phyloP scores from a whole-genome alignment of 35 echinoderm and acorn worm species.

The Nesometra sesokonis region DNA sequence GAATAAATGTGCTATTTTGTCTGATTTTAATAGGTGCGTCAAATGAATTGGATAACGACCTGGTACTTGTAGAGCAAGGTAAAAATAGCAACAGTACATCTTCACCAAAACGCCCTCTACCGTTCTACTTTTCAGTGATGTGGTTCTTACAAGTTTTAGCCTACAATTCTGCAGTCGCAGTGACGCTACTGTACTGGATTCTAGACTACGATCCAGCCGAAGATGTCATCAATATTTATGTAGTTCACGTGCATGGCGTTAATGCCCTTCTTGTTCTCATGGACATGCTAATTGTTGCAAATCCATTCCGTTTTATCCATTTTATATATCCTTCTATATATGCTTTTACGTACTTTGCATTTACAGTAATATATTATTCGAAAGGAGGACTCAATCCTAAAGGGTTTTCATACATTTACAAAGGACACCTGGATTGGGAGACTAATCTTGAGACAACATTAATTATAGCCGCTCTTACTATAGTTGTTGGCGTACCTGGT shows the following conservation, averaged over 20 bases:
- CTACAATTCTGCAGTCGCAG: conserved; percentile 24
- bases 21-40: not conserved
- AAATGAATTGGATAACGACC: not conserved
- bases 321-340: conserved; percentile 31
- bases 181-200: conserved; percentile 42
- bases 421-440: conserved; percentile 46
- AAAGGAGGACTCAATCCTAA: conserved; percentile 47
- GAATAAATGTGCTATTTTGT: no score
- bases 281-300: conserved; percentile 43
- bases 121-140: conserved; percentile 50
- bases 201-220: conserved; percentile 43
- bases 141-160: conserved; percentile 39
- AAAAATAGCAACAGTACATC: no score
- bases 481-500: conserved; percentile 31
- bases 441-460: not conserved
- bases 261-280: conserved; percentile 28
- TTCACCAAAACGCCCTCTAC: not conserved
- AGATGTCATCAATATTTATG: conserved; percentile 25
- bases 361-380: conserved; percentile 47
- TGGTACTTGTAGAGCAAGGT: not conserved
- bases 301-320: conserved; percentile 54
- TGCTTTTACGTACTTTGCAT: conserved; percentile 42
- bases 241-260: conserved; percentile 46
- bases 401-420: conserved; percentile 44
- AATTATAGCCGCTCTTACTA: conserved; percentile 8